These are phyloP conservation scores for Tipula helvola DNA, from an alignment of 2,888 invertebrate genomes.

Conservation along the genomic window DNA sequence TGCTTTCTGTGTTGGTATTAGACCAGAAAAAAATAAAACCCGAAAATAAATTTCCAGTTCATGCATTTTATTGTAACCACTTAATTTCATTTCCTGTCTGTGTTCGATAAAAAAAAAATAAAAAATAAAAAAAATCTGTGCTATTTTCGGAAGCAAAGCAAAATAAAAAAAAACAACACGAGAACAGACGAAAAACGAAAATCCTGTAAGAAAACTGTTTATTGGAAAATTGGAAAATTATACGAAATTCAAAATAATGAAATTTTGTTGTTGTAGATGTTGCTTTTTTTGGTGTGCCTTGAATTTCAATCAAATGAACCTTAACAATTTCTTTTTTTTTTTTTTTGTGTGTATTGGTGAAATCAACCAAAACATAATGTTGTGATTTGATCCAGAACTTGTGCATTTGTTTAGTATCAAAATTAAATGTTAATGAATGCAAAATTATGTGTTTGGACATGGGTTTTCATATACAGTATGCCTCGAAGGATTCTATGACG, in stretches of 20 bases:
- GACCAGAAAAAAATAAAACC: neutral
- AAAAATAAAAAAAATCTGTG: neutral
- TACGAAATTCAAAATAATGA: neutral
- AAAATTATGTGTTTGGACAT: neutral
- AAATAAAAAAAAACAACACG: neutral
- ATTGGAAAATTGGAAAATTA: neutral
- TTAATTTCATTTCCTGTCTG: slow-evolving; percentile 4
- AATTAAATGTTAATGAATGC: neutral
- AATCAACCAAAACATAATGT: neutral
- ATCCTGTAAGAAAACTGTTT: neutral
- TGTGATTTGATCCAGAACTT: neutral
- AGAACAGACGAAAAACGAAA: neutral
- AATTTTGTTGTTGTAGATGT: neutral
- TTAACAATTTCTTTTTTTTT: neutral
- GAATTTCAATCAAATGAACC: neutral
- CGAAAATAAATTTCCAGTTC: neutral
- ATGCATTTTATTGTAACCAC: slow-evolving; percentile 4
- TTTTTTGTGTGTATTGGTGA: neutral
- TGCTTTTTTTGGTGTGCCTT: neutral
- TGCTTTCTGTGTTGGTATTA: neutral
- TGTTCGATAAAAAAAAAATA: neutral
- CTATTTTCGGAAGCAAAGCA: neutral
- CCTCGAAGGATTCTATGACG: no score
- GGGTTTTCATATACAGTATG: no score
- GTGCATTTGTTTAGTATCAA: neutral